phyloP scores from a whole-genome alignment of 2,888 invertebrate genomes.

The Drosophila niveifrons region DNA sequence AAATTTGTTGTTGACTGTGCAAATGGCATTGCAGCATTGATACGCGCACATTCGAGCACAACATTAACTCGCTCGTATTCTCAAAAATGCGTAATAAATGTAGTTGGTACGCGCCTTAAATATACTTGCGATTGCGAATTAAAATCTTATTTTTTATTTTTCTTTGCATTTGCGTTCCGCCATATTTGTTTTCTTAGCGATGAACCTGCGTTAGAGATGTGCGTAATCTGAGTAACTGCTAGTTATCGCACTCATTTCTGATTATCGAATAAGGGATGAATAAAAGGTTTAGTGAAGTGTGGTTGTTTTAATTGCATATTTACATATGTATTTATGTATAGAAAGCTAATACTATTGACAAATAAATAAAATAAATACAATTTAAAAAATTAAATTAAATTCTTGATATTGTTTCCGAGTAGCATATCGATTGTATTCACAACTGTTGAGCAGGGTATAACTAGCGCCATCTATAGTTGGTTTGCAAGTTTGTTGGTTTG shows the following conservation, averaged over 20 bases:
- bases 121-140: constrained; percentile 48
- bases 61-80: constrained; percentile 10
- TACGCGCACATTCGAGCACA: constrained; percentile 12
- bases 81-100: constrained; percentile 6
- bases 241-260: background rate
- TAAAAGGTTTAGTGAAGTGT: background rate
- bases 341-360: background rate
- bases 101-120: constrained; percentile 14
- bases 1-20: constrained; percentile 42
- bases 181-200: constrained; percentile 74
- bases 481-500: background rate
- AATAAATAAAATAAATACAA: background rate
- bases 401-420: background rate
- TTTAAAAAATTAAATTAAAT: background rate
- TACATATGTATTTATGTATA: background rate
- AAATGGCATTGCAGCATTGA: constrained; percentile 54
- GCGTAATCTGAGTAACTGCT: constrained; percentile 27
- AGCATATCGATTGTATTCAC: background rate
- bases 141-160: constrained; percentile 59
- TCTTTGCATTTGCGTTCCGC: constrained; percentile 63
- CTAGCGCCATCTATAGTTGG: constrained; percentile 40
- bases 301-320: background rate
- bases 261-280: background rate
- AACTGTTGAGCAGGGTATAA: background rate
- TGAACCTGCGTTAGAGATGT: constrained; percentile 36